phyloP scores from a whole-genome alignment of 1,140 invertebrate species.

The Hestina assimilis region DNA sequence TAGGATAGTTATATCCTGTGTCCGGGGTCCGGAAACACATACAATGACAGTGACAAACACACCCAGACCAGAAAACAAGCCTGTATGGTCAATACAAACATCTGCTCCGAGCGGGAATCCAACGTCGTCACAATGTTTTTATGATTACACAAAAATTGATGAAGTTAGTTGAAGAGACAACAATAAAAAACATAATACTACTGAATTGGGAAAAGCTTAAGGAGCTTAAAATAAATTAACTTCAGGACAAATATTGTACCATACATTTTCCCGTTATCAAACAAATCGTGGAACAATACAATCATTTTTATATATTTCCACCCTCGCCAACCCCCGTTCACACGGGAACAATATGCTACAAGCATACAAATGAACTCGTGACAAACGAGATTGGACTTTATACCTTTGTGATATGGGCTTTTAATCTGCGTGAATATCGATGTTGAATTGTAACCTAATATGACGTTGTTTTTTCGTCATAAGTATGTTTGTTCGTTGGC shows the following conservation, averaged over 20 bases:
- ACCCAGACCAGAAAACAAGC: too few relatives aligned
- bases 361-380: not conserved
- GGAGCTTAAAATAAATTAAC: not conserved
- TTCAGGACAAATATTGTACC: not conserved
- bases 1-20: too few relatives aligned
- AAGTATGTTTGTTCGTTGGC: constrained; percentile 1
- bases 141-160: too few relatives aligned
- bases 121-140: too few relatives aligned
- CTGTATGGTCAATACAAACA: too few relatives aligned
- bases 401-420: not conserved
- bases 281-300: not conserved
- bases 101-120: too few relatives aligned
- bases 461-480: not conserved
- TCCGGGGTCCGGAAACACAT: too few relatives aligned
- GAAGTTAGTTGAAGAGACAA: too few relatives aligned
- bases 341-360: not conserved
- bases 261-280: not conserved
- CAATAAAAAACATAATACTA: too few relatives aligned
- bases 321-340: not conserved
- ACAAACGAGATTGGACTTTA: not conserved
- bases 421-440: not conserved
- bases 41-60: too few relatives aligned
- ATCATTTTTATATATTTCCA: not conserved
- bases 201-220: too few relatives aligned
- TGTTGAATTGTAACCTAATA: not conserved